Evolutionary conservation across 2,113 vertebrate species (phyloP), one percentile per base, ranked within the genome.

Genomic region (Nothobranchius kuhntae): DNA sequence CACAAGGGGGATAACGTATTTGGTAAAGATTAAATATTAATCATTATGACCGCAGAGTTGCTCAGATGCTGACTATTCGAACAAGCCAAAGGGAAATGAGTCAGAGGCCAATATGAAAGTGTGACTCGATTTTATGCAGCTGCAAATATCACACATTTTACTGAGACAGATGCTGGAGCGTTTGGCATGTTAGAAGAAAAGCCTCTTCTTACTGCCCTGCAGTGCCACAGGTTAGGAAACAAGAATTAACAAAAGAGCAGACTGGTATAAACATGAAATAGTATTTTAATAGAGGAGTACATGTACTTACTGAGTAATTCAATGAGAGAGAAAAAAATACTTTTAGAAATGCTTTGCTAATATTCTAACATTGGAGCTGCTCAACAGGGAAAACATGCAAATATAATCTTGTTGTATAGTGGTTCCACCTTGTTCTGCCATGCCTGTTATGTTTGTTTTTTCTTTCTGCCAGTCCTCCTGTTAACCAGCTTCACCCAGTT

Each of bases 121-220:
- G 44, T 80, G 80, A 84, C 61, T 87, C 68, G 84, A 24, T 65
- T 78, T 72, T 68, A 73, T 56, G 71, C 70, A 35, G 30, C 70
- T 51, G 58, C 42, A 68, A 56, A 71, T 80, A 78, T 77, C 60
- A 59, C 13, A 17, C 12, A 48, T 38, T 56, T 72, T 50, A 57
- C 53, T 30, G 50, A 53, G 52, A 64, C 58, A 55, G 47, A 70
- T 72, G 46, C 13, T 53, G 51, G 12, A 0, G 4, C 13, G 53
- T 35, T 13, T 62, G 59, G 21, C 35, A 48, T 51, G 36, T 26
- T 52, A 14, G 7, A 54, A 35, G 21, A 24, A 66, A 51, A 17
- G 45, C 14, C 9, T 56, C n/a, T 53, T 65, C 21, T 65, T 42
- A 21, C 46, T 50, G 40, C n/a, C 54, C 24, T 53, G 55, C 17